Evolutionary conservation across 1,140 invertebrate genomes (phyloP).

Genomic region (Hyles euphorbiae): DNA sequence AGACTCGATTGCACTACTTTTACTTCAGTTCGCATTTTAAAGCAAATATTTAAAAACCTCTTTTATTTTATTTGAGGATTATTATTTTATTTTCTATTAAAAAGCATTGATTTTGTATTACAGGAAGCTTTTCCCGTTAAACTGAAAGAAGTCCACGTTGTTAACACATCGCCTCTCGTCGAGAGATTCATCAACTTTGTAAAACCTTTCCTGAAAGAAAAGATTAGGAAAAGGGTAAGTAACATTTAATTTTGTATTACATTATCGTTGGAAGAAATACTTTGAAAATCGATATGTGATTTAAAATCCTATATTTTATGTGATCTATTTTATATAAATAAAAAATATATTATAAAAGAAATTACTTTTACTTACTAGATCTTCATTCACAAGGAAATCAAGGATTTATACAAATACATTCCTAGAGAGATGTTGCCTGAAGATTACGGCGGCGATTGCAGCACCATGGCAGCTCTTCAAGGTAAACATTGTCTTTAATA

Average conservation of each 20-base stretch:
- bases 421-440: slow-evolving; percentile 86
- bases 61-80: no score
- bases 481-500: slow-evolving; percentile 56
- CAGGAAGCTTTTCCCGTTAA: slow-evolving; percentile 91
- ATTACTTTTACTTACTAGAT: slow-evolving; percentile 64
- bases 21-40: no score
- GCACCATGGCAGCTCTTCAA: slow-evolving; percentile 82
- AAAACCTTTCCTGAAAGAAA: slow-evolving; percentile 90
- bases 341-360: no score
- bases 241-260: slow-evolving; percentile 4
- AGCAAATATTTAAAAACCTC: no score
- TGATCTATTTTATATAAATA: no score
- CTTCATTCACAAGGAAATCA: slow-evolving; percentile 83
- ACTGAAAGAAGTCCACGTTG: slow-evolving; percentile 88
- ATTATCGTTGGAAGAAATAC: no score
- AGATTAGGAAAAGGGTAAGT: slow-evolving; percentile 83
- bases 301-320: background rate
- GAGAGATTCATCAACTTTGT: slow-evolving; percentile 89
- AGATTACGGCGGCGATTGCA: slow-evolving; percentile 87
- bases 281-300: no score
- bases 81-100: no score
- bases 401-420: slow-evolving; percentile 85
- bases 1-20: background rate
- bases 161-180: slow-evolving; percentile 88
- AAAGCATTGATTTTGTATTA: slow-evolving; percentile 5